These are phyloP conservation scores for Lasaia peninsularis DNA, from an alignment of 1,140 invertebrate genomes.

Conservation along the genomic window DNA sequence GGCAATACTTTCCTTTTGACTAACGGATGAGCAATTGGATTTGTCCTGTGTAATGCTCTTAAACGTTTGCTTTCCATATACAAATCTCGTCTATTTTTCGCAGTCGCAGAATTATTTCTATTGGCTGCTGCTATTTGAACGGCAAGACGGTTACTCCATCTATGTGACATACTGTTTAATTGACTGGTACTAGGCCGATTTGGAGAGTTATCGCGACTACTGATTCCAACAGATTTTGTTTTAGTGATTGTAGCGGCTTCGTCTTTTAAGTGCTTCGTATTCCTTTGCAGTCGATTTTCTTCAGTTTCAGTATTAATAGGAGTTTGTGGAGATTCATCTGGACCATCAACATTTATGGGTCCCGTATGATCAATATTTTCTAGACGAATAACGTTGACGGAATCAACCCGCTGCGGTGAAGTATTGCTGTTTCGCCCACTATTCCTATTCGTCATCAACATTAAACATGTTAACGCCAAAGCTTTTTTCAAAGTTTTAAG, in stretches of 20 bases:
- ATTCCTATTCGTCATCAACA: slow-evolving; percentile 64
- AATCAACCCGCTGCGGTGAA: slow-evolving; percentile 41
- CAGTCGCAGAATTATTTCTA: slow-evolving; percentile 61
- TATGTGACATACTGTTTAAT: slow-evolving; percentile 28
- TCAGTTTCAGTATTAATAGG: slow-evolving; percentile 28
- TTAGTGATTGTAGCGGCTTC: slow-evolving; percentile 18
- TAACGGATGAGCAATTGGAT: slow-evolving; percentile 61
- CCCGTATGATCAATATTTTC: slow-evolving; percentile 56
- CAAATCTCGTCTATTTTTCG: slow-evolving; percentile 54
- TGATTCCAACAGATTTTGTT: slow-evolving; percentile 17
- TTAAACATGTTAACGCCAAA: slow-evolving; percentile 65
- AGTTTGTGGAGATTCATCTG: slow-evolving; percentile 40
- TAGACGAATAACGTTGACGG: slow-evolving; percentile 50
- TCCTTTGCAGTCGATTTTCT: slow-evolving; percentile 29
- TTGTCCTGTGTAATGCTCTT: slow-evolving; percentile 64
- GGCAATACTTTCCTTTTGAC: slow-evolving; percentile 51
- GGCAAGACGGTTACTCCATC: slow-evolving; percentile 63
- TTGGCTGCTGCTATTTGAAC: slow-evolving; percentile 69
- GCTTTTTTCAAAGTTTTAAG: slow-evolving; percentile 66
- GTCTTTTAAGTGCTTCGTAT: slow-evolving; percentile 23
- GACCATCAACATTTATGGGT: slow-evolving; percentile 56
- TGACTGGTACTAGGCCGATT: slow-evolving; percentile 17
- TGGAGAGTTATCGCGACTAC: slow-evolving; percentile 4
- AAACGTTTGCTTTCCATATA: slow-evolving; percentile 58
- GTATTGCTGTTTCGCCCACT: slow-evolving; percentile 33